phyloP scores from a whole-genome alignment of 2,113 vertebrate genomes.

The Scatophagus argus region DNA sequence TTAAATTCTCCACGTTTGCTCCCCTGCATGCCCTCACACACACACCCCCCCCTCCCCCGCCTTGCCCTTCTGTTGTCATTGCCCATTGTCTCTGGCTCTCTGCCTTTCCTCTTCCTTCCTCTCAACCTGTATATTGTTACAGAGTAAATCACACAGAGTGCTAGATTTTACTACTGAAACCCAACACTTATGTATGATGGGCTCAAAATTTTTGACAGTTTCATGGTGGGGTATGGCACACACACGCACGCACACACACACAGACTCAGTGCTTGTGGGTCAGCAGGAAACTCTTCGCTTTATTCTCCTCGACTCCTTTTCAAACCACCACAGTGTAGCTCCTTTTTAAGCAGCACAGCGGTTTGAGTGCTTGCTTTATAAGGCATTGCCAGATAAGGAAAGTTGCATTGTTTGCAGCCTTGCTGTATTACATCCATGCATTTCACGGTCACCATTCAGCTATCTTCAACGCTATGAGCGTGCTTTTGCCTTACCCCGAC shows the following conservation, averaged over 20 bases:
- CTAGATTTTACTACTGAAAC: constrained; percentile 16
- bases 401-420: constrained; percentile 27
- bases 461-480: background rate
- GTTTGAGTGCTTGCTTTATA: constrained; percentile 49
- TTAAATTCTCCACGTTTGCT: constrained; percentile 58
- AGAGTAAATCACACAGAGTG: background rate
- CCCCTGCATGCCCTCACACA: constrained; percentile 44
- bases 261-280: constrained; percentile 27
- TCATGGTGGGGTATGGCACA: constrained; percentile 13
- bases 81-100: constrained; percentile 53
- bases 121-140: constrained; percentile 19
- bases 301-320: constrained; percentile 6
- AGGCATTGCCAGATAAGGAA: constrained; percentile 26
- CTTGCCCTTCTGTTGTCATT: constrained; percentile 59
- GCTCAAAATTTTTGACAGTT: constrained; percentile 11
- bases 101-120: constrained; percentile 40
- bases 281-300: constrained; percentile 54
- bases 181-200: background rate
- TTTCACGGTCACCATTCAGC: too few species aligned
- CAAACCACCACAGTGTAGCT: constrained; percentile 44
- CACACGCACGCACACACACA: constrained; percentile 8
- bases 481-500: background rate
- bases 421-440: constrained; percentile 1
- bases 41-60: constrained; percentile 1
- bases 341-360: constrained; percentile 39